phyloP scores from a whole-genome alignment of 1,140 invertebrate genomes.

The Macrotrachela quadricornifera region DNA sequence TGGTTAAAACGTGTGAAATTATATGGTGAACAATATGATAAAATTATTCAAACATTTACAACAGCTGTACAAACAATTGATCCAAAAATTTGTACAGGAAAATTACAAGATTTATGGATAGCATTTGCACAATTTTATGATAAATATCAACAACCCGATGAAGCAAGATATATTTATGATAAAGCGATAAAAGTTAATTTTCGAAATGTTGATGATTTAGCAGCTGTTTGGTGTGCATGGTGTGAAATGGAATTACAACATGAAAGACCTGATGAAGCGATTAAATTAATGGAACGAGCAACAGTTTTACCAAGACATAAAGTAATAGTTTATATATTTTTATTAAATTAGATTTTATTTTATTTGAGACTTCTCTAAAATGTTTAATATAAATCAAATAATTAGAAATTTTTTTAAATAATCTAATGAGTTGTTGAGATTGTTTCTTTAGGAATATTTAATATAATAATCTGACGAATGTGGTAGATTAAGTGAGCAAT shows the following conservation, averaged over 20 bases:
- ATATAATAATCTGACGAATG: too few species aligned
- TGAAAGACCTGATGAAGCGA: slow-evolving; percentile 47
- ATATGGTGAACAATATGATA: slow-evolving; percentile 45
- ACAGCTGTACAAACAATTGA: slow-evolving; percentile 94
- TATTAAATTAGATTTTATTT: too few species aligned
- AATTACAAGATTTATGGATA: slow-evolving; percentile 79
- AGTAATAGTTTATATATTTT: too few species aligned
- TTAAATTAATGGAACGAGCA: slow-evolving; percentile 78
- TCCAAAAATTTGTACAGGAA: slow-evolving; percentile 80
- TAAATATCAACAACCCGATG: slow-evolving; percentile 65
- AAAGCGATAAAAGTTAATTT: slow-evolving; percentile 74
- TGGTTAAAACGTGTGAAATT: slow-evolving; percentile 91
- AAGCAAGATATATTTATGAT: slow-evolving; percentile 65
- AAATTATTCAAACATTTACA: slow-evolving; percentile 85
- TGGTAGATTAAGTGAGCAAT: too few species aligned
- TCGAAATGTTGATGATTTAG: slow-evolving; percentile 86
- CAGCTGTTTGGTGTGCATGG: slow-evolving; percentile 95
- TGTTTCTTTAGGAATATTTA: too few species aligned
- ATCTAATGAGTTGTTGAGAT: too few species aligned
- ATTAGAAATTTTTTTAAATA: too few species aligned
- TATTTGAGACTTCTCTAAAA: too few species aligned
- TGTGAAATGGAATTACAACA: slow-evolving; percentile 91
- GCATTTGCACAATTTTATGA: slow-evolving; percentile 97
- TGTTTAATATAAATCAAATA: too few species aligned
- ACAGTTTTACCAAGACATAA: slow-evolving; percentile 53